Conservation (phyloP, 2,797 vertebrate genomes). For the Tarsius wallacei region DNA sequence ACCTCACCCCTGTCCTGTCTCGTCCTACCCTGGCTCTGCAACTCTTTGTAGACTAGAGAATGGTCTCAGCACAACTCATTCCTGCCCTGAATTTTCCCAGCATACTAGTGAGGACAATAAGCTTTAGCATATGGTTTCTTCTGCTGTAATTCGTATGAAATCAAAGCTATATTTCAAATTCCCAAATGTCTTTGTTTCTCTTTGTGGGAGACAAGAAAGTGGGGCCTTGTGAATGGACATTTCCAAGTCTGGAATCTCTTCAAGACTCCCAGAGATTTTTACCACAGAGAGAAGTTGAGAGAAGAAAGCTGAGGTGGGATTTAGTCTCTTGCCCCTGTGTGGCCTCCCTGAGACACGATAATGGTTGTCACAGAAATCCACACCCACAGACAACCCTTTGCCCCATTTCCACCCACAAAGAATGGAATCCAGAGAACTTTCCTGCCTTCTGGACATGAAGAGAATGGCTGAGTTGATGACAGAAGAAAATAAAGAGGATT, state of each 20-base stretch:
- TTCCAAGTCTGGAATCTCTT: not conserved
- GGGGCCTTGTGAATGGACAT: not conserved
- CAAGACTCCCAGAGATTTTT: not conserved
- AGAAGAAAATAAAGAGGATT: not conserved
- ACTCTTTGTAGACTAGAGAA: not conserved
- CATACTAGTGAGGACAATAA: not conserved
- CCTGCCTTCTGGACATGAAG: not conserved
- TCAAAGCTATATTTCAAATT: not conserved
- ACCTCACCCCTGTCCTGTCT: fast-evolving
- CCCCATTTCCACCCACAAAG: slow-evolving; percentile 60
- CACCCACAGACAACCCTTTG: slow-evolving; percentile 43
- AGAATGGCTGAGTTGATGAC: slow-evolving; percentile 41
- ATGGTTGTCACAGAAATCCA: slow-evolving; percentile 62
- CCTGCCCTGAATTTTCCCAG: not conserved
- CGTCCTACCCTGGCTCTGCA: fast-evolving
- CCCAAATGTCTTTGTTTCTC: not conserved
- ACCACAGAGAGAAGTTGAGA: not conserved
- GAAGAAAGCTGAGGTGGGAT: not conserved
- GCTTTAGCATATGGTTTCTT: not conserved
- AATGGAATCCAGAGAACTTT: slow-evolving; percentile 57
- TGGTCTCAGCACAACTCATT: fast-evolving
- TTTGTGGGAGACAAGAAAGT: not conserved
- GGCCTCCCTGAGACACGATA: not conserved
- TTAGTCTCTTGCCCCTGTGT: not conserved
- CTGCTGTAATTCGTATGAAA: not conserved